Conservation (phyloP, 1,140 invertebrate genomes). For the Magallana angulata region DNA sequence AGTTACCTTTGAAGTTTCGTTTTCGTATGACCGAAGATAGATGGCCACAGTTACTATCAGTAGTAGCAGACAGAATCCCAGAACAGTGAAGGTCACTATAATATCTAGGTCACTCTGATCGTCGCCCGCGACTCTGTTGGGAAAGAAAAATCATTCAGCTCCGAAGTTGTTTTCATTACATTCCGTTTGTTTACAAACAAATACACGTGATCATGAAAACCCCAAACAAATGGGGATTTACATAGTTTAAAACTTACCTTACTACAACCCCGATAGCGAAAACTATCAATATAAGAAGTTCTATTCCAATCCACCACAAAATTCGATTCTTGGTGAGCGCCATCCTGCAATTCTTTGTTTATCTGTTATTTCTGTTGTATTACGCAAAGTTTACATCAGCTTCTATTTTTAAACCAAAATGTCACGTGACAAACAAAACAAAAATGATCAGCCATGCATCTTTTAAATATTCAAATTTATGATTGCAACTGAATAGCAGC, state of each 20-base stretch:
- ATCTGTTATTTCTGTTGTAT: neutral
- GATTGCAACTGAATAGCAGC: too few species aligned
- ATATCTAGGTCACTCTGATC: neutral
- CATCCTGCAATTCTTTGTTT: neutral
- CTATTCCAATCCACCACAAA: constrained; percentile 6
- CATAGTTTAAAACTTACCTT: neutral
- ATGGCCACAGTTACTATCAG: neutral
- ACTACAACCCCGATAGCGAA: neutral
- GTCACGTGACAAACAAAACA: neutral
- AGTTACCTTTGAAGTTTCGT: neutral
- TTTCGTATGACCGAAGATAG: neutral
- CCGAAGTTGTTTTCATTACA: too few species aligned
- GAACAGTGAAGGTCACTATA: neutral
- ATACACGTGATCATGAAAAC: neutral
- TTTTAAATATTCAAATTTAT: neutral
- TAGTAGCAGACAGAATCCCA: neutral
- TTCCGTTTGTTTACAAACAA: neutral
- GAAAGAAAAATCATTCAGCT: neutral
- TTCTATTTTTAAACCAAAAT: neutral
- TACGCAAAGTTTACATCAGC: neutral
- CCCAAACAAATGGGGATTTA: too few species aligned
- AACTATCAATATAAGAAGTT: neutral
- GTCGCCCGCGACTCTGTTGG: neutral
- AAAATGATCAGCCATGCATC: neutral
- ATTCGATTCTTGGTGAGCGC: neutral